Base-by-base conservation (phyloP, 2,797 vertebrate genomes). In the Phataginus tetradactyla region DNA sequence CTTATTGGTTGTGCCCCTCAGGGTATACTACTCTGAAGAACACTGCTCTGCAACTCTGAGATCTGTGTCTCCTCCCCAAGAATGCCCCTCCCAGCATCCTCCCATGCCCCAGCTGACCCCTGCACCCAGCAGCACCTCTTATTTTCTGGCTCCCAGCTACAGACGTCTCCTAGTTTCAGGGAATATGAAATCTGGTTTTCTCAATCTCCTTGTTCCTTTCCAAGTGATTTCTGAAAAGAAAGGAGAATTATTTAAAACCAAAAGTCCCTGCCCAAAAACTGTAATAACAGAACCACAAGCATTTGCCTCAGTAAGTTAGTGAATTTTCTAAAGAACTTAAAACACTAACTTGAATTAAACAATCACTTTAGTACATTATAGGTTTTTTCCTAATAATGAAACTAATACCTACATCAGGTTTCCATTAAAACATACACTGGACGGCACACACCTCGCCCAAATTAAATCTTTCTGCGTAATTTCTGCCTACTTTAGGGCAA, bases 141-240 rank as follows among this genome's bases (percentile, higher is more conserved):
- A 69, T 27, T 91, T 69, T 84, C 84, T 51, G 10, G 53, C 27
- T 88, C 57, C 83, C 42, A 66, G 13, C 64, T 32, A 69, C 10
- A 91, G 51, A 93, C 59, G 32, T 5, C n/a, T 57, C 61, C 34
- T 20, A 77, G 45, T 69, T 87, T 86, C n/a, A 21, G n/a, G 91
- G 42, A 95, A 78, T 53, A 74, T 18, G 37, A 91, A 93, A 49
- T 27, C 63, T 57, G 39, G 69, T 32, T 69, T 66, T 86, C 61
- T 69, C 61, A 49, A 93, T 71, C 49, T 94, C 81, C 71, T 66
- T 85, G 25, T n/a, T 92, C 68, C 77, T 91, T 96, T 92, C 64
- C 59, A 78, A 20, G 64, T 69, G 42, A 75, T 88, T 95, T 95
- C 77, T 92, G 53, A 91, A 92, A 95, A 71, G 63, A 81, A 79